These are phyloP conservation scores for Lates calcarifer DNA, from an alignment of 2,113 vertebrate genomes.

Conservation along the genomic window DNA sequence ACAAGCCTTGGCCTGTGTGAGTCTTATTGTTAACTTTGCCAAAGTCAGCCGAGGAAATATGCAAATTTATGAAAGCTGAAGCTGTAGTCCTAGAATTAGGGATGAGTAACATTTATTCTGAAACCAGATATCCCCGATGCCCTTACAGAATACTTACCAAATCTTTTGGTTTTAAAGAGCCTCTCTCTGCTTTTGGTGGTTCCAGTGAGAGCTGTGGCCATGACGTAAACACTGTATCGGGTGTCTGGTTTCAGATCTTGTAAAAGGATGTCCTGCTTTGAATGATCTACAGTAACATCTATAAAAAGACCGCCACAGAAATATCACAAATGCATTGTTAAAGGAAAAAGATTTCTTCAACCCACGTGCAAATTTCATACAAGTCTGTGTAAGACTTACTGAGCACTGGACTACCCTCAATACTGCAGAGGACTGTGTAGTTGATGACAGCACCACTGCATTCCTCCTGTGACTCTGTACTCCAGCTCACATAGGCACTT, in stretches of 20 bases:
- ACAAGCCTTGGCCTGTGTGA: too few species aligned
- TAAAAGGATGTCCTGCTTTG: slow-evolving; percentile 69
- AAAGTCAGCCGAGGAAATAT: not conserved
- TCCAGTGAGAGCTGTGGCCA: slow-evolving; percentile 83
- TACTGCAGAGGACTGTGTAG: slow-evolving; percentile 58
- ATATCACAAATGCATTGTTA: not conserved
- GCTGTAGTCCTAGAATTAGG: not conserved
- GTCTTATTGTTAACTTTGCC: too few species aligned
- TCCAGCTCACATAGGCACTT: slow-evolving; percentile 62
- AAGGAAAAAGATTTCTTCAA: not conserved
- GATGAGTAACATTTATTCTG: not conserved
- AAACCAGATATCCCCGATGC: not conserved
- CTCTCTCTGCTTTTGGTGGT: slow-evolving; percentile 63
- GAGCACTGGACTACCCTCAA: not conserved
- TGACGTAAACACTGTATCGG: slow-evolving; percentile 81
- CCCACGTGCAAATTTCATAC: not conserved
- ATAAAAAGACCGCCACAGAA: slow-evolving; percentile 48
- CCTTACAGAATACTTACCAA: slow-evolving; percentile 80
- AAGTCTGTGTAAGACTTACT: slow-evolving; percentile 45
- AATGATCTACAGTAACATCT: slow-evolving; percentile 83
- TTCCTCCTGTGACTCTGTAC: slow-evolving; percentile 4
- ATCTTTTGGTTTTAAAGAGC: slow-evolving; percentile 83
- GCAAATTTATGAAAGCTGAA: not conserved
- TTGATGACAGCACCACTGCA: slow-evolving; percentile 52
- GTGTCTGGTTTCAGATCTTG: slow-evolving; percentile 82